Evolutionary conservation across 2,888 invertebrate genomes (phyloP).

Genomic region (Rhagophthalmus giganteus): DNA sequence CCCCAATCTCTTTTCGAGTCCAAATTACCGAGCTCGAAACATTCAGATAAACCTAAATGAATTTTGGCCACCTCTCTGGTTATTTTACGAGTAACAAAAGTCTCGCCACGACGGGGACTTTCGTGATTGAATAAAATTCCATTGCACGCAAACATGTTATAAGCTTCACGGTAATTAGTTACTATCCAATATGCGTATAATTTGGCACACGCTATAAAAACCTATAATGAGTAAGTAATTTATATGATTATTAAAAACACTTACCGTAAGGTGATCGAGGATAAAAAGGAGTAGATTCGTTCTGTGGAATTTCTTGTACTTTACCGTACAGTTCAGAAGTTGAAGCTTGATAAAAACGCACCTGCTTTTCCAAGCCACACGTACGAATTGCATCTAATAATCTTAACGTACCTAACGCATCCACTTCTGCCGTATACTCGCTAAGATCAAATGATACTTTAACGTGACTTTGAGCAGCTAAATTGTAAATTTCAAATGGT

Average conservation of each 20-base stretch:
- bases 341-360: slow-evolving; percentile 93
- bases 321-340: slow-evolving; percentile 95
- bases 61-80: slow-evolving; percentile 98
- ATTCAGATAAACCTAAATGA: slow-evolving; percentile 79
- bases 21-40: slow-evolving; percentile 89
- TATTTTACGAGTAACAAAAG: slow-evolving; percentile 97
- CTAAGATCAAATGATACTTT: slow-evolving; percentile 98
- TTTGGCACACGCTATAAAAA: slow-evolving; percentile 83
- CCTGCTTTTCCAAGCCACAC: slow-evolving; percentile 77
- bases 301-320: slow-evolving; percentile 90
- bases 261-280: slow-evolving; percentile 95
- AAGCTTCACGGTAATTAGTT: slow-evolving; percentile 93
- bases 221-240: too few relatives aligned
- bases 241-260: too few relatives aligned
- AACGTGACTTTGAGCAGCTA: slow-evolving; percentile 98
- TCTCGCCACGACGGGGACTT: slow-evolving; percentile 93
- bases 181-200: slow-evolving; percentile 96
- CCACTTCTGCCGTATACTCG: slow-evolving; percentile 98
- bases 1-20: slow-evolving; percentile 99
- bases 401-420: slow-evolving; percentile 90
- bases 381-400: slow-evolving; percentile 90
- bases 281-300: slow-evolving; percentile 93
- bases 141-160: slow-evolving; percentile 93
- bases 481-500: slow-evolving; percentile 95
- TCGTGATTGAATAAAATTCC: slow-evolving; percentile 97